phyloP scores from a whole-genome alignment of 2,797 vertebrate genomes.

The Aeoliscus strigatus region DNA sequence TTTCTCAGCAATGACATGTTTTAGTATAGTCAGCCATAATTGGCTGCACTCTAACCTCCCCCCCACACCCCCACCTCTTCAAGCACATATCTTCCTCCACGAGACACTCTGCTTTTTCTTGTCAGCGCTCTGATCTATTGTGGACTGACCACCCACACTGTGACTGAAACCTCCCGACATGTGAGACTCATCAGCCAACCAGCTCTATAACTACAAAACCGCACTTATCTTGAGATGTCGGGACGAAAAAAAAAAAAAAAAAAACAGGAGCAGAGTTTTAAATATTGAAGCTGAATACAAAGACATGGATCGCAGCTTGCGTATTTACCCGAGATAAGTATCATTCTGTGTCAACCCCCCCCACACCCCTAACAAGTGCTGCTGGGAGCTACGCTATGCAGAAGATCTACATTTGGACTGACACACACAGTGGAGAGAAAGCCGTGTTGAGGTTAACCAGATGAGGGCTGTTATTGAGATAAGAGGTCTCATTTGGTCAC shows the following conservation, averaged over 20 bases:
- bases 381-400: slow-evolving; percentile 14
- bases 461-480: slow-evolving; percentile 41
- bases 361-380: too few relatives aligned
- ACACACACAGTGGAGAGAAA: slow-evolving; percentile 16
- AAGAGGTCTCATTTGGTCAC: slow-evolving; percentile 55
- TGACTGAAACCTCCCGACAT: slow-evolving; percentile 22
- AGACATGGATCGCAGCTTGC: slow-evolving; percentile 2
- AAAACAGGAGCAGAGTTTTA: slow-evolving; percentile 16
- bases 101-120: slow-evolving; percentile 34
- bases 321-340: slow-evolving; percentile 31
- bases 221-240: slow-evolving; percentile 24
- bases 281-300: background rate
- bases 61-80: slow-evolving; percentile 17
- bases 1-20: slow-evolving; percentile 53
- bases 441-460: slow-evolving; percentile 57
- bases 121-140: slow-evolving; percentile 39
- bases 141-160: slow-evolving; percentile 59
- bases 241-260: too few relatives aligned
- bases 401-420: slow-evolving; percentile 29
- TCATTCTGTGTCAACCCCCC: slow-evolving; percentile 29
- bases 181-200: slow-evolving; percentile 37
- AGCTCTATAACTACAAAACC: slow-evolving; percentile 23
- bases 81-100: slow-evolving; percentile 25
- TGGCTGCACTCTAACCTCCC: slow-evolving; percentile 26
- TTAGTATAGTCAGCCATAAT: slow-evolving; percentile 39